These are phyloP conservation scores for Chaitophorus viminalis DNA, from an alignment of 2,888 invertebrate species.

Conservation along the genomic window DNA sequence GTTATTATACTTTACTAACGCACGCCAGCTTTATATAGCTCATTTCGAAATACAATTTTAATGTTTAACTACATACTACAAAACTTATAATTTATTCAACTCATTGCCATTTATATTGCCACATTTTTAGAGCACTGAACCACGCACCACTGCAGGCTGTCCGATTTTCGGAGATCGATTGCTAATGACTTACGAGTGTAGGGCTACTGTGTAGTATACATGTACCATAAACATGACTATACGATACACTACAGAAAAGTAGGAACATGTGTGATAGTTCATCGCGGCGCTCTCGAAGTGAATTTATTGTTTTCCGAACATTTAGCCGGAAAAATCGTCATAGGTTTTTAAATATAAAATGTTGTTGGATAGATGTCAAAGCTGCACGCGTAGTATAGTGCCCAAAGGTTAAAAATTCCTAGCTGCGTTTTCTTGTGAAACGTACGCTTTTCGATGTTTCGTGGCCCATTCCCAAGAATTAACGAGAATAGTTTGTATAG, in stretches of 20 bases:
- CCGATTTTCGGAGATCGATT: neutral
- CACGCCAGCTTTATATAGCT: neutral
- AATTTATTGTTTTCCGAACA: slow-evolving; percentile 3
- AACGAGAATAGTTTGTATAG: neutral
- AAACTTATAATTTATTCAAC: neutral
- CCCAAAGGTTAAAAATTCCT: slow-evolving; percentile 4
- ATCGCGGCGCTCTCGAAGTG: neutral
- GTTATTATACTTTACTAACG: neutral
- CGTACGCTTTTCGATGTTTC: neutral
- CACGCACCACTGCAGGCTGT: neutral
- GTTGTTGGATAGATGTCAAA: neutral
- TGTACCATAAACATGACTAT: too few species aligned
- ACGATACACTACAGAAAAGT: too few species aligned
- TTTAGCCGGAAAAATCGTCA: neutral
- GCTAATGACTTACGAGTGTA: neutral
- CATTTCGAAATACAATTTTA: neutral
- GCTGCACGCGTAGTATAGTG: neutral
- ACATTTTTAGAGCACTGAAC: neutral
- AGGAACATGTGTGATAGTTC: neutral
- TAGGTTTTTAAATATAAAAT: slow-evolving; percentile 2
- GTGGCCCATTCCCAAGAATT: slow-evolving; percentile 20
- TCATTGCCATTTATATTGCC: neutral
- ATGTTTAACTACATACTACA: neutral
- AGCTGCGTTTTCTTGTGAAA: slow-evolving; percentile 3
- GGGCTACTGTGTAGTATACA: neutral